Base-by-base conservation (phyloP, 2,797 vertebrate genomes). In the Halcyon smyrnensis region DNA sequence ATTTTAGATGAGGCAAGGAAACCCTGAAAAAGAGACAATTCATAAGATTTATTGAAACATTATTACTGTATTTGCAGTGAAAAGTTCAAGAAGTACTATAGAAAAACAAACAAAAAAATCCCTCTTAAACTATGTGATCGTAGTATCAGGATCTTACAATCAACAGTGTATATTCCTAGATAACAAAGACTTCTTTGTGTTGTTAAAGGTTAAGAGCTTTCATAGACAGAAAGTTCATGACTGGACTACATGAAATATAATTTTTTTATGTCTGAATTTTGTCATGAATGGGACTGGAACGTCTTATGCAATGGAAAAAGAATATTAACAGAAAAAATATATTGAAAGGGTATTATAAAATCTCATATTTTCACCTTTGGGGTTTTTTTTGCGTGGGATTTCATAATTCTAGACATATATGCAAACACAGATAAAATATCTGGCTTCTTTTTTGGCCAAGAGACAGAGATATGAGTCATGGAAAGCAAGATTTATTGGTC, bases 401-500 rank as follows among this genome's bases (percentile, higher is more conserved):
- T 90, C 88, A 59, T 64, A 87, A 82, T 82, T 94, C 51, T 82
- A 67, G 25, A 30, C 64, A 51, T 81, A 51, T 70, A 86, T 46
- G 34, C 23, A 84, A 94, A 59, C 46, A 84, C 9, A 82, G 67
- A 94, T 88, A 86, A 87, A 96, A 75, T 70, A 87, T 76, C 59
- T 91, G 89, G 28, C 82, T 90, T 91, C 76, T 78, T 76, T 89
- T 94, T 75, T 95, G 89, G 24, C 70, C 21, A 86, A 15, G 25
- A 46, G 70, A 88, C 89, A 89, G 39, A 82, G 51, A 50, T 79
- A 89, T 94, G 93, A 97, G 90, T 94, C 94, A 95, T 67, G 30
- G 77, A 89, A 90, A 84, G 48, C 34, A 88, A 90, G 85, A 95
- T 96, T 96, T 96, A 97, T 96, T 84, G 24, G 70, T 90, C 74